A percentile compares a stretch with the other conserved stretches of the same genome.
Conservation (phyloP, 2,113 vertebrate species). For the Gila orcuttii region DNA sequence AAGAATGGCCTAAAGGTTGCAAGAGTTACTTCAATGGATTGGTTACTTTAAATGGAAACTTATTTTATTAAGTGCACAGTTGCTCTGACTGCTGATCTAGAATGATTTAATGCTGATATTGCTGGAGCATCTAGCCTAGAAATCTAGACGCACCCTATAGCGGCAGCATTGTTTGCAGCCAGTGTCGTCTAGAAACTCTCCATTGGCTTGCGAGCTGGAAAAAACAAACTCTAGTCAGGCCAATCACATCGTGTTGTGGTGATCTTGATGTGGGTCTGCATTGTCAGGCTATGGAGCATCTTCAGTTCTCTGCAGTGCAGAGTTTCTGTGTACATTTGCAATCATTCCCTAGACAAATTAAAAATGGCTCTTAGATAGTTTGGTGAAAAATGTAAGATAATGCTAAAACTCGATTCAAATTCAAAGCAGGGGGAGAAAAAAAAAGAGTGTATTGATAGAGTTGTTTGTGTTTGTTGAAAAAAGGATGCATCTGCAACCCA, state of each 20-base stretch:
- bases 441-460: not conserved
- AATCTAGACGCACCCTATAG: too few relatives aligned
- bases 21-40: not conserved
- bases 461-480: not conserved
- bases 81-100: not conserved
- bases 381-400: slow-evolving; percentile 8
- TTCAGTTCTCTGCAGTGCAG: not conserved
- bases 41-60: not conserved
- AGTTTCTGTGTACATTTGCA: not conserved
- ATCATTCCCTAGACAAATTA: not conserved
- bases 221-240: too few relatives aligned
- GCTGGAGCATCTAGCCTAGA: not conserved
- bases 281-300: not conserved
- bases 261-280: too few relatives aligned
- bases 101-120: not conserved
- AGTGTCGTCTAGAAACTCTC: too few relatives aligned
- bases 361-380: slow-evolving; percentile 20
- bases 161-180: too few relatives aligned
- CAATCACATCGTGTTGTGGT: too few relatives aligned
- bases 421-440: not conserved
- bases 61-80: not conserved
- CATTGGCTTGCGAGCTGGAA: too few relatives aligned
- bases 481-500: not conserved
- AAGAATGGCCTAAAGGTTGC: not conserved
- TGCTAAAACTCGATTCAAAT: not conserved